Base-by-base conservation (phyloP, 2,888 invertebrate genomes). In the Tinea pellionella region DNA sequence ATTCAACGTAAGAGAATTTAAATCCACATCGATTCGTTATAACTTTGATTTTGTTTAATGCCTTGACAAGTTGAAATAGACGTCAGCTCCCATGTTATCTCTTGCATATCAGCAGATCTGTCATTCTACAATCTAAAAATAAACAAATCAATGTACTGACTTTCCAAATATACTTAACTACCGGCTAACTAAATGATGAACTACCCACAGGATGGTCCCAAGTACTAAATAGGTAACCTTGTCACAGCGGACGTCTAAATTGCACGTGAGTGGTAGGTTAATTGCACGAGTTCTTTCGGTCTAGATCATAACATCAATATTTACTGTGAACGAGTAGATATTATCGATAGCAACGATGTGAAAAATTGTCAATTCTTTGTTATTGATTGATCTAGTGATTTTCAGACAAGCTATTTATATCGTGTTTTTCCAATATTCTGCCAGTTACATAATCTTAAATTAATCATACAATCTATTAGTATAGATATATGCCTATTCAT, bases 201-300 rank as follows among this genome's bases (percentile, higher is more conserved):
- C n/a, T 55, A 29, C 8, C n/a, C 13, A 24, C 32, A 32, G 32
- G 57, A 57, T 29, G 57, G 16, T 32, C 13, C 15, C 32, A 9
- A 57, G 57, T 30, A 16, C 12, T 57, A 32, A 29, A n/a, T n/a
- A n/a, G n/a, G 57, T 57, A 32, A 57, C 57, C 57, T 57, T 57
- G 57, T 32, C 32, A 13, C 13, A 32, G 29, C 57, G 57, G 57
- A 57, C 32, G 57, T 32, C 15, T 32, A 32, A 57, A 57, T 57
- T 57, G 57, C 57, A 57, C 13, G 32, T 32, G 57, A 32, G 57
- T 18, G 7, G 19, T 68, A 70, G 70, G 71, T 75, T 77, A 83
- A 84, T 81, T 83, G 71, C 67, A 66, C 60, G 63, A 69, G 77
- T 74, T 77, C 75, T 73, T 73, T 70, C 75, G 65, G 78, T 80